Conservation (phyloP, 1,140 invertebrate genomes). For the Amyelois transitella region DNA sequence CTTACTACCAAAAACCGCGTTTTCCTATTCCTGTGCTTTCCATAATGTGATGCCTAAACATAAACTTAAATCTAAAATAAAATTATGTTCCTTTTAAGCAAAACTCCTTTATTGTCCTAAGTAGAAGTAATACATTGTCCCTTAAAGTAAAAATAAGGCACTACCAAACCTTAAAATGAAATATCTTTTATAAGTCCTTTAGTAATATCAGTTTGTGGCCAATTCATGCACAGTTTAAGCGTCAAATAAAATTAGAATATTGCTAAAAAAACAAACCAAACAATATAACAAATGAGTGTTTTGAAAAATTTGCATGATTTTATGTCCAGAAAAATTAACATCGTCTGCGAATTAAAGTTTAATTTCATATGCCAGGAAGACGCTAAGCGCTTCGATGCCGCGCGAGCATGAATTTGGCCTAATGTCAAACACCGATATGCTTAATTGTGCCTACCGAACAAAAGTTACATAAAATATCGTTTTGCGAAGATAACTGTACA, state of each 20-base stretch:
- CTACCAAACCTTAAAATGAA: not conserved
- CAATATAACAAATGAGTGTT: too few relatives aligned
- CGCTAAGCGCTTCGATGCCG: too few relatives aligned
- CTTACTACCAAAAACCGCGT: conserved; percentile 3
- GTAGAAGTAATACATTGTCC: not conserved
- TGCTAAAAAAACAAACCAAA: too few relatives aligned
- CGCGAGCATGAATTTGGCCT: too few relatives aligned
- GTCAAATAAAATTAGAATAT: not conserved
- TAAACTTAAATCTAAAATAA: not conserved
- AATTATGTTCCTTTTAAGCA: not conserved
- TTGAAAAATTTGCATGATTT: too few relatives aligned
- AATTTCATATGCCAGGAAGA: too few relatives aligned
- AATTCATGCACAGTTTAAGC: not conserved
- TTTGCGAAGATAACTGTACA: conserved; percentile 11
- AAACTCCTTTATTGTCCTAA: not conserved
- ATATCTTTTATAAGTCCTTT: not conserved
- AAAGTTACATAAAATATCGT: conserved; percentile 5
- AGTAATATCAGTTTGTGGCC: not conserved
- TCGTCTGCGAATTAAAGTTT: too few relatives aligned
- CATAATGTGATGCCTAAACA: too few relatives aligned
- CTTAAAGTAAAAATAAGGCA: not conserved
- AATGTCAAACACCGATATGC: too few relatives aligned
- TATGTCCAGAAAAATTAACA: too few relatives aligned
- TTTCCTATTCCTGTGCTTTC: not conserved
- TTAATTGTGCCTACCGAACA: conserved; percentile 25